phyloP scores from a whole-genome alignment of 2,113 vertebrate genomes.

The Tachuris rubrigastra region DNA sequence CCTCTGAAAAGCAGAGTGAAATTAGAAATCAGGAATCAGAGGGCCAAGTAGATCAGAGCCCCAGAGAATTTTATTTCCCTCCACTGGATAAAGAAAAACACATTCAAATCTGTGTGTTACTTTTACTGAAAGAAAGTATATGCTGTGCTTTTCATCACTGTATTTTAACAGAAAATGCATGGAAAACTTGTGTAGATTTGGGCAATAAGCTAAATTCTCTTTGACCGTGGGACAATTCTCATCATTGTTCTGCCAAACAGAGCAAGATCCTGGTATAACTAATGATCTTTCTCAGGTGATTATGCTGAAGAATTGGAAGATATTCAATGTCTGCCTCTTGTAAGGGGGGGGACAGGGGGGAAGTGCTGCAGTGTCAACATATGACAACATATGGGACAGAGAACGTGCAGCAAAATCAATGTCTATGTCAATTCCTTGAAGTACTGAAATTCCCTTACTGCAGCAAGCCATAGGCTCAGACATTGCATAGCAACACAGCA shows the following conservation, averaged over 20 bases:
- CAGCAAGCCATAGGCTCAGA: neutral
- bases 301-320: neutral
- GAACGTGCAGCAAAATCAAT: neutral
- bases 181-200: neutral
- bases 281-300: neutral
- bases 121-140: neutral
- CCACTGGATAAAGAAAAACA: neutral
- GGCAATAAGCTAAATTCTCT: neutral
- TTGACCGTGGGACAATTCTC: neutral
- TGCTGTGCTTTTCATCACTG: neutral
- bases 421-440: neutral
- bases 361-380: neutral
- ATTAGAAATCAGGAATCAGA: neutral
- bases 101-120: neutral
- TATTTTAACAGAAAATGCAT: neutral
- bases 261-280: neutral
- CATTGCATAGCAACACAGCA: neutral
- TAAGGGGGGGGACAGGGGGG: neutral
- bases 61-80: neutral
- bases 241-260: neutral
- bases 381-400: neutral
- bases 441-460: neutral
- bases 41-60: neutral
- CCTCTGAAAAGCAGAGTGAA: neutral
- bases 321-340: neutral